Conservation (phyloP, 1,140 invertebrate species). For the Mamestra configurata region DNA sequence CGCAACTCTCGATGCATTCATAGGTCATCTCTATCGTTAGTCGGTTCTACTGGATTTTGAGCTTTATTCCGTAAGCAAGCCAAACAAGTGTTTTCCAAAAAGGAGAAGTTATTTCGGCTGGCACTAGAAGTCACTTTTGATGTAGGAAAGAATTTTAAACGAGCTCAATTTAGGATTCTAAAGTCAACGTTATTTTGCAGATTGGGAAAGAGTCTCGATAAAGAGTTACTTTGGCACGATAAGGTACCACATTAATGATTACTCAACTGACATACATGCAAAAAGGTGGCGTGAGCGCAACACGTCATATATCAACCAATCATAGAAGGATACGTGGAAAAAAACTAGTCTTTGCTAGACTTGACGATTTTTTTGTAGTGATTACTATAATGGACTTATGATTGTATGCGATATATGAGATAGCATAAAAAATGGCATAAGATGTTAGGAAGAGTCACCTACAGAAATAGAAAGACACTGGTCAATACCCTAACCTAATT, state of each 20-base stretch:
- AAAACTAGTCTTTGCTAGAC: slow-evolving; percentile 11
- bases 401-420: not conserved
- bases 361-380: not conserved
- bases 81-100: too few relatives aligned
- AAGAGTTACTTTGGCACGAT: not conserved
- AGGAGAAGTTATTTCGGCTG: too few relatives aligned
- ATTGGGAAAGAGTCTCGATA: not conserved
- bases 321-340: slow-evolving; percentile 22
- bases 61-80: not conserved
- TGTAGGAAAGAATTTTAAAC: too few relatives aligned
- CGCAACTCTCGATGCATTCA: too few relatives aligned
- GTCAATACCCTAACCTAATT: too few relatives aligned
- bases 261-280: slow-evolving; percentile 9
- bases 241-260: slow-evolving; percentile 23
- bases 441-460: not conserved
- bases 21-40: too few relatives aligned
- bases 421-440: too few relatives aligned
- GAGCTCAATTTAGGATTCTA: too few relatives aligned
- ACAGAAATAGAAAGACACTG: not conserved
- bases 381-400: not conserved
- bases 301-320: slow-evolving; percentile 26
- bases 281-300: slow-evolving; percentile 31
- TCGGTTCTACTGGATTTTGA: not conserved
- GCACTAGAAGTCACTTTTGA: not conserved
- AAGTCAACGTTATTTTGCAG: not conserved